Percentiles rank a stretch among this genome's conserved stretches.
Conservation (phyloP, 2,797 vertebrate genomes). For the Rhadinocentrus ornatus region DNA sequence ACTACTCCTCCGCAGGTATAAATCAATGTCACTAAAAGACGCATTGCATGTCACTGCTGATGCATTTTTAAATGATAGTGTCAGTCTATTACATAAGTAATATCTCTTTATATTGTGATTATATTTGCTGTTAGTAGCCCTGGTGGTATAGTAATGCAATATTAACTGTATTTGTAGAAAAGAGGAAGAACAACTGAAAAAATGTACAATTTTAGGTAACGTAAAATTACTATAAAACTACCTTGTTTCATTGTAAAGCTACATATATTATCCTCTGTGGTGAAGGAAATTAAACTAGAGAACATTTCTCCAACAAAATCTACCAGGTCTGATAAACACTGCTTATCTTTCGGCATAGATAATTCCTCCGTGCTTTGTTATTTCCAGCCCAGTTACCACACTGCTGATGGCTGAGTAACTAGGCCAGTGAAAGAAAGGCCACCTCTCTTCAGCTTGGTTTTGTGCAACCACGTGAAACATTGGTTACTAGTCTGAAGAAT, state of each 20-base stretch:
- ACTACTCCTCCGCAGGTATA: conserved; percentile 92
- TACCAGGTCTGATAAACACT: conserved; percentile 36
- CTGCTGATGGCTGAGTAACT: conserved; percentile 65
- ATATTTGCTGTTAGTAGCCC: too few relatives aligned
- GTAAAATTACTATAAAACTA: background rate
- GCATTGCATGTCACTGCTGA: background rate
- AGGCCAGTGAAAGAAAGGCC: conserved; percentile 57
- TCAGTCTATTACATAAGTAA: background rate
- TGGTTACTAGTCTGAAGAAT: conserved; percentile 51
- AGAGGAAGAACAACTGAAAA: background rate
- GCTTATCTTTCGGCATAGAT: conserved; percentile 58
- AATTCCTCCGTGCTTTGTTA: conserved; percentile 64
- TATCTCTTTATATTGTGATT: background rate
- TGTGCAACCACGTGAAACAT: conserved; percentile 63
- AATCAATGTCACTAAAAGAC: background rate
- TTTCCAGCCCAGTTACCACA: conserved; percentile 60
- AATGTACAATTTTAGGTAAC: background rate
- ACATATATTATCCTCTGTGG: background rate
- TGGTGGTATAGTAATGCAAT: background rate
- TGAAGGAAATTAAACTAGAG: conserved; percentile 12
- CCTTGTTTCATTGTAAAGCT: background rate
- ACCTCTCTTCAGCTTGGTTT: conserved; percentile 64
- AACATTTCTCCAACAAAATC: conserved; percentile 25
- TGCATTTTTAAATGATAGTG: background rate
- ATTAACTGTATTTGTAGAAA: background rate